phyloP scores from a whole-genome alignment of 2,113 vertebrate species.

The Esox niger region DNA sequence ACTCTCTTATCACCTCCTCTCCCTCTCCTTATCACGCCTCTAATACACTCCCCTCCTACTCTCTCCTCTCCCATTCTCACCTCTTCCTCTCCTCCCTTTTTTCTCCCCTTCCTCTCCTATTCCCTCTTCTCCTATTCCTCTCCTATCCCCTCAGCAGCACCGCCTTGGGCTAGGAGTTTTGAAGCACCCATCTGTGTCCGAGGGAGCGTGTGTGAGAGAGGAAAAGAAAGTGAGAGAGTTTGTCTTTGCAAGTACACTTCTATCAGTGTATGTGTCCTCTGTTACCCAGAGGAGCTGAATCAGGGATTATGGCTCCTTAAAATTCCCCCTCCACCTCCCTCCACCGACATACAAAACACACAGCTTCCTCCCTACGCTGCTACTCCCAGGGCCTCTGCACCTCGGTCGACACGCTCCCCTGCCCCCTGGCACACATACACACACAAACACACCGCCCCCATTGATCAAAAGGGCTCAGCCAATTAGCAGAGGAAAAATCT shows the following conservation, averaged over 20 bases:
- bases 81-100: conserved; percentile 8
- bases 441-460: conserved; percentile 20
- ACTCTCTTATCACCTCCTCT: background rate
- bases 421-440: background rate
- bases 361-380: background rate
- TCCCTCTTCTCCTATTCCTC: conserved; percentile 4
- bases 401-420: background rate
- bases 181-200: conserved; percentile 16
- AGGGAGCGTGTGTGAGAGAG: background rate
- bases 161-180: conserved; percentile 9
- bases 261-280: conserved; percentile 6
- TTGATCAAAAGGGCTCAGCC: conserved; percentile 41
- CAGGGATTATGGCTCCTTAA: conserved; percentile 55
- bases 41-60: background rate
- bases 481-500: conserved; percentile 44
- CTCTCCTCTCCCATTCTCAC: conserved; percentile 5
- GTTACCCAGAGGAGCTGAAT: conserved; percentile 40
- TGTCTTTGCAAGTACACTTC: background rate
- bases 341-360: background rate
- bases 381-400: background rate
- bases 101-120: background rate
- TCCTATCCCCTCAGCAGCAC: conserved; percentile 17
- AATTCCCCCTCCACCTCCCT: conserved; percentile 28
- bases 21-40: background rate
- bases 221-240: background rate